Percentiles rank a stretch among this genome's conserved stretches.
These are phyloP conservation scores for Clupea harengus DNA, from an alignment of 2,113 vertebrate genomes.

Conservation along the genomic window DNA sequence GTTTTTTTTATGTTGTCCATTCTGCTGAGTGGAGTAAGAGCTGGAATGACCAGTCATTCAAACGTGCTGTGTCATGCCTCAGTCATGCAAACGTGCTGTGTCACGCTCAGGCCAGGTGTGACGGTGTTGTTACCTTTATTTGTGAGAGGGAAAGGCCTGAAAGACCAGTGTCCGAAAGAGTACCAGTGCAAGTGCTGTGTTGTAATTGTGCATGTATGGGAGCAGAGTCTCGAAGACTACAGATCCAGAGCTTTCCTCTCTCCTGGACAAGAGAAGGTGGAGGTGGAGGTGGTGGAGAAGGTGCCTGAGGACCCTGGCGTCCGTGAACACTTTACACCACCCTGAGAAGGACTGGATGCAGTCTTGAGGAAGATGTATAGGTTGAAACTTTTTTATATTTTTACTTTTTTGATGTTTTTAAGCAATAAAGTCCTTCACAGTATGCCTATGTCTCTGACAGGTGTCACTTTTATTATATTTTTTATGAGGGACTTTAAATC, in stretches of 20 bases:
- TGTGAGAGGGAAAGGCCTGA: neutral
- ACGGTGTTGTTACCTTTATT: neutral
- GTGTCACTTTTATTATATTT: neutral
- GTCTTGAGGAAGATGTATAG: neutral
- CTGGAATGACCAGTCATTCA: neutral
- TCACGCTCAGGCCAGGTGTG: slow-evolving; percentile 1
- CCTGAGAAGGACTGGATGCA: neutral
- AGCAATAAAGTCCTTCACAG: neutral
- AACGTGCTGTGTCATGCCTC: neutral
- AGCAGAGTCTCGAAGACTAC: neutral
- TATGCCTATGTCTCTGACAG: neutral
- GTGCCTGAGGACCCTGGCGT: neutral
- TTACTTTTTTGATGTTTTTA: neutral
- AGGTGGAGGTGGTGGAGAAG: neutral
- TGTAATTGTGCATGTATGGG: neutral
- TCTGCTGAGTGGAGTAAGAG: neutral
- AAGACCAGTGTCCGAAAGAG: neutral
- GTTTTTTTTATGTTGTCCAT: slow-evolving; percentile 11
- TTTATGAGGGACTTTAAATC: neutral
- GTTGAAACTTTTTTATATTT: neutral
- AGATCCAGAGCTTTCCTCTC: neutral
- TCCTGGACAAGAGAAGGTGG: neutral
- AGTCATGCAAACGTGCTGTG: neutral
- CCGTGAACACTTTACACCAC: neutral
- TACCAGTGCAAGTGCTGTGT: neutral